Evolutionary conservation across 2,113 vertebrate species (phyloP), one percentile per base, ranked within the genome.

Genomic region (Cebus imitator): DNA sequence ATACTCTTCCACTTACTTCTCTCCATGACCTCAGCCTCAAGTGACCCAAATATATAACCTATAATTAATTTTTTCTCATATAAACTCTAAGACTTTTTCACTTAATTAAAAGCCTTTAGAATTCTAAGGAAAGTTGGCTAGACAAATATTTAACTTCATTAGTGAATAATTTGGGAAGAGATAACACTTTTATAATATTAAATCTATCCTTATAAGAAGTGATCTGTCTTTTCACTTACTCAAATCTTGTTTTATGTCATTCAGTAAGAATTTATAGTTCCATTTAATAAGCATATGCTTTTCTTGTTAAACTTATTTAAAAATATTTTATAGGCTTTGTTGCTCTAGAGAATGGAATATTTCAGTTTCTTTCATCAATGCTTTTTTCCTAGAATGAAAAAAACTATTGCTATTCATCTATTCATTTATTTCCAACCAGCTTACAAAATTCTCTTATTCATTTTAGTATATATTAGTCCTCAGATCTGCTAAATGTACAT

Each of bases 41-140:
- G 37, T 64, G 66, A 87, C 12, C 10, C 45, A 37, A 20, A 66
- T 25, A 43, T 17, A 90, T 21, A 90, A 84, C 11, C 18, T 7
- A 75, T 57, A 18, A 86, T 81, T 37, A 61, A 10, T 75, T 32
- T 90, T 90, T 76, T 83, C 8, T 79, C 16, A 83, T 25, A 88
- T 75, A 78, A 86, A 79, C 37, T 92, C 23, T 66, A 93, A 96
- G 61, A 87, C 55, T 80, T 90, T 80, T 87, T 94, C 5, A 79
- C 61, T 17, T 12, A 95, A 75, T 70, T 79, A 78, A 90, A 79
- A 90, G 9, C 4, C 5, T 88, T 81, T 70, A 32, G 3, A 72
- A 50, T 64, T 45, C 27, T 10, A 55, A 95, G 13, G 16, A 5
- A 58, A 83, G 0, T 68, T 87, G 6, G 61, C 83, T 94, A 92